A percentile compares a stretch with the other conserved stretches of the same genome.
Evolutionary conservation across 2,113 vertebrate species (phyloP).

Genomic region (Chamaea fasciata): DNA sequence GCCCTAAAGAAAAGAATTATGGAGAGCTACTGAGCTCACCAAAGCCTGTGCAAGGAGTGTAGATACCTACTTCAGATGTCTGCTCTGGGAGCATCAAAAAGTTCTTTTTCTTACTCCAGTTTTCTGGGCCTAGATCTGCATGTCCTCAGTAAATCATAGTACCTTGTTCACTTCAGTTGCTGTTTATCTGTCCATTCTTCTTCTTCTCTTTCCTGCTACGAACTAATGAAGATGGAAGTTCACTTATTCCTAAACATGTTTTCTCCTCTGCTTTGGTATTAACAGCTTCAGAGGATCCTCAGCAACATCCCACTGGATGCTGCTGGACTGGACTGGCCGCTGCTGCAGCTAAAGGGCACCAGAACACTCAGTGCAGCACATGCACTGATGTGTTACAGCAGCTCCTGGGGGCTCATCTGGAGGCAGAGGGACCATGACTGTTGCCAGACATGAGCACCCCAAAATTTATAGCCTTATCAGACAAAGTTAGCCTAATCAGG

Average conservation of each 20-base stretch:
- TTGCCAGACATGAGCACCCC: neutral
- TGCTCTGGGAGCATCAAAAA: neutral
- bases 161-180: neutral
- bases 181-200: neutral
- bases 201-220: neutral
- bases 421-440: neutral
- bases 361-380: accelerated
- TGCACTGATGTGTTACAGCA: accelerated
- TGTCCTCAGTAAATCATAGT: neutral
- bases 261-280: neutral
- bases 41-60: neutral
- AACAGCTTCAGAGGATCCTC: neutral
- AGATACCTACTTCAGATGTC: neutral
- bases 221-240: neutral
- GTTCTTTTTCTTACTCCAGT: neutral
- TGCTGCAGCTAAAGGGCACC: neutral
- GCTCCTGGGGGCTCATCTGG: neutral
- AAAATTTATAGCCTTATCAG: neutral
- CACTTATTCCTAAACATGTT: neutral
- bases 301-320: neutral
- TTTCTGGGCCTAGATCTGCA: neutral
- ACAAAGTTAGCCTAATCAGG: neutral
- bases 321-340: neutral
- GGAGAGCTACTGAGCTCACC: neutral
- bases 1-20: neutral